Conservation (phyloP, 2,888 invertebrate species). For the Flexamia atlantica region DNA sequence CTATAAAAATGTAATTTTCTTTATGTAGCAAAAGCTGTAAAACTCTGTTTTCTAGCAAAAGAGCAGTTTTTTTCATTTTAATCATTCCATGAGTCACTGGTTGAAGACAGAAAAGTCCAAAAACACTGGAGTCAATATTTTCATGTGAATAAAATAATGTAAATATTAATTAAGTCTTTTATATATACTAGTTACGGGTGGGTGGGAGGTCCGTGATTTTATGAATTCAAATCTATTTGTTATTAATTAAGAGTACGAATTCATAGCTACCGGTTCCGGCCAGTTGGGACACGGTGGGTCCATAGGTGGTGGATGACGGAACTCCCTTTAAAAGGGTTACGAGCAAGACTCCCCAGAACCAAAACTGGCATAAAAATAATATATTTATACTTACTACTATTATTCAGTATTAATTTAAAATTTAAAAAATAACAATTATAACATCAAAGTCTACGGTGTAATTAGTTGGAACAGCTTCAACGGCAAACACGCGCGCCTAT, state of each 20-base stretch:
- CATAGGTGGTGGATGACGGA: slow-evolving; percentile 30
- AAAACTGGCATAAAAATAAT: slow-evolving; percentile 17
- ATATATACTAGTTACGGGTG: not conserved
- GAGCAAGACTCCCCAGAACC: slow-evolving; percentile 21
- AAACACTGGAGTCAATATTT: too few relatives aligned
- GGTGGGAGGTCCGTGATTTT: slow-evolving; percentile 6
- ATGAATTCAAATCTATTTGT: slow-evolving; percentile 23
- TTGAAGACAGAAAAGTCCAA: too few relatives aligned
- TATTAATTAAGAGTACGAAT: slow-evolving; percentile 18
- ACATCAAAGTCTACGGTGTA: not conserved
- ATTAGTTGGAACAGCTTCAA: not conserved
- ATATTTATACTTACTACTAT: not conserved
- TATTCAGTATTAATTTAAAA: not conserved
- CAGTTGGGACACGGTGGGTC: slow-evolving; percentile 13
- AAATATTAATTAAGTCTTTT: slow-evolving; percentile 23
- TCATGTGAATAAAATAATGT: too few relatives aligned
- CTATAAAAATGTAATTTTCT: too few relatives aligned
- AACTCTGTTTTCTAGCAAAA: too few relatives aligned
- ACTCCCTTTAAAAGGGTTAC: slow-evolving; percentile 20
- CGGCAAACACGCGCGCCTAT: not conserved
- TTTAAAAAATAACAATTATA: not conserved
- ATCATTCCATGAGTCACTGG: too few relatives aligned
- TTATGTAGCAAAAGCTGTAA: too few relatives aligned
- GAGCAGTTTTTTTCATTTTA: too few relatives aligned
- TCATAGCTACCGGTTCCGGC: slow-evolving; percentile 21